phyloP scores from a whole-genome alignment of 2,888 invertebrate genomes.

The Eupithecia tripunctaria region DNA sequence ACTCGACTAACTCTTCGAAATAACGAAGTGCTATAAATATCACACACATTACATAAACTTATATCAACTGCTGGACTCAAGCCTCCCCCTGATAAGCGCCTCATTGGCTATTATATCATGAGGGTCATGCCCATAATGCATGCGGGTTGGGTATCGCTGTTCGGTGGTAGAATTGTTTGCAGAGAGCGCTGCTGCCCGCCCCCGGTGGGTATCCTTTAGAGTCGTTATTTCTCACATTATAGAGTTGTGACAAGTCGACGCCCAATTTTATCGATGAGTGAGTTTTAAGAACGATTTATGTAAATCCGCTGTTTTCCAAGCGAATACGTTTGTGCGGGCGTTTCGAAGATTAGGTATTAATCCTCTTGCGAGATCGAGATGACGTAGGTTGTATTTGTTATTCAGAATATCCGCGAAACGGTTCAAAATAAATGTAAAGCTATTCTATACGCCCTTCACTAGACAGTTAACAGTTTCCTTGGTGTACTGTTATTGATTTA shows the following conservation, averaged over 20 bases:
- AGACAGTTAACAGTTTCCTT: background rate
- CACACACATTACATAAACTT: too few species aligned
- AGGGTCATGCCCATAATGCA: too few species aligned
- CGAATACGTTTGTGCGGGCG: background rate
- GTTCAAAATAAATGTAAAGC: background rate
- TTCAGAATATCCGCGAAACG: background rate
- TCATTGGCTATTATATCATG: too few species aligned
- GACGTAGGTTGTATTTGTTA: background rate
- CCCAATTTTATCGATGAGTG: background rate
- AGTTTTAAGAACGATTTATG: background rate
- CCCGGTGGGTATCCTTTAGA: too few species aligned
- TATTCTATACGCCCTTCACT: background rate
- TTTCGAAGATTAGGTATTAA: background rate
- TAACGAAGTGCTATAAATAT: background rate
- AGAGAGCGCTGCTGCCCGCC: too few species aligned
- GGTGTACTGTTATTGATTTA: slow-evolving; percentile 1
- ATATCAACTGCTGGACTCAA: too few species aligned
- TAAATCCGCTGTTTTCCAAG: slow-evolving; percentile 2
- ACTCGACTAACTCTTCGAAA: background rate
- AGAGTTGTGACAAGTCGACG: background rate
- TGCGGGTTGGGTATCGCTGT: too few species aligned
- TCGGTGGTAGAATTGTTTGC: too few species aligned
- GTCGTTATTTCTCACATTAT: background rate
- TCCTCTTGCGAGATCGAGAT: background rate
- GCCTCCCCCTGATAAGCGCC: too few species aligned